phyloP scores from a whole-genome alignment of 2,888 invertebrate species.

The Aleiodes testaceus region DNA sequence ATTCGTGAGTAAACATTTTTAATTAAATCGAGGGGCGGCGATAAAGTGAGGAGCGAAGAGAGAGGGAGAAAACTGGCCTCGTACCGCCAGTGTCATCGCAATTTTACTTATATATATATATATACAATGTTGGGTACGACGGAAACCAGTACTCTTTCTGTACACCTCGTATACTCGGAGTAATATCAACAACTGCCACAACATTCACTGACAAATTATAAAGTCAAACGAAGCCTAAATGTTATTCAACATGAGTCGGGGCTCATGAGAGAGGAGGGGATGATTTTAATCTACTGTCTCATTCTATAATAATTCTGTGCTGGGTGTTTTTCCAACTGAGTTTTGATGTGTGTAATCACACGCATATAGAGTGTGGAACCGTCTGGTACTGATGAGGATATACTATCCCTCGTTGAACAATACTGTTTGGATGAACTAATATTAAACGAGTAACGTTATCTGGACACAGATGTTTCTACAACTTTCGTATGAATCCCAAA shows the following conservation, averaged over 20 bases:
- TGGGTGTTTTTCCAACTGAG: conserved; percentile 37
- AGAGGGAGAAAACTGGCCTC: conserved; percentile 14
- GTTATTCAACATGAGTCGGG: conserved; percentile 40
- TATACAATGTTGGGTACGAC: conserved; percentile 20
- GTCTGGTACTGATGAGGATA: conserved; percentile 28
- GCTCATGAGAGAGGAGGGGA: too few relatives aligned
- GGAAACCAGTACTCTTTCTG: conserved; percentile 14
- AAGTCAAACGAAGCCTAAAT: conserved; percentile 55
- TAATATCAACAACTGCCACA: conserved; percentile 26
- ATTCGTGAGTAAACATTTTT: conserved; percentile 52
- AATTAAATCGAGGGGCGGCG: conserved; percentile 48
- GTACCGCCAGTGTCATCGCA: background rate
- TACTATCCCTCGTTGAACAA: conserved; percentile 38
- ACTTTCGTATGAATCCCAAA: conserved; percentile 10
- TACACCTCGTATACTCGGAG: background rate
- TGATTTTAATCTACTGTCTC: too few relatives aligned
- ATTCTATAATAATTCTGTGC: conserved; percentile 6
- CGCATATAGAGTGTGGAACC: conserved; percentile 8
- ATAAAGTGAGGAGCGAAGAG: conserved; percentile 24
- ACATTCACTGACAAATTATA: conserved; percentile 51
- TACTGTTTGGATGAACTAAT: conserved; percentile 36
- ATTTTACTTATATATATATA: conserved; percentile 16
- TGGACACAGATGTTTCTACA: conserved; percentile 36
- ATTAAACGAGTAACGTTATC: conserved; percentile 23
- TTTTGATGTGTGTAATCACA: conserved; percentile 54